Percentiles rank a stretch among this genome's conserved stretches.
phyloP scores from a whole-genome alignment of 2,888 invertebrate species.

The Drosophila leonis region DNA sequence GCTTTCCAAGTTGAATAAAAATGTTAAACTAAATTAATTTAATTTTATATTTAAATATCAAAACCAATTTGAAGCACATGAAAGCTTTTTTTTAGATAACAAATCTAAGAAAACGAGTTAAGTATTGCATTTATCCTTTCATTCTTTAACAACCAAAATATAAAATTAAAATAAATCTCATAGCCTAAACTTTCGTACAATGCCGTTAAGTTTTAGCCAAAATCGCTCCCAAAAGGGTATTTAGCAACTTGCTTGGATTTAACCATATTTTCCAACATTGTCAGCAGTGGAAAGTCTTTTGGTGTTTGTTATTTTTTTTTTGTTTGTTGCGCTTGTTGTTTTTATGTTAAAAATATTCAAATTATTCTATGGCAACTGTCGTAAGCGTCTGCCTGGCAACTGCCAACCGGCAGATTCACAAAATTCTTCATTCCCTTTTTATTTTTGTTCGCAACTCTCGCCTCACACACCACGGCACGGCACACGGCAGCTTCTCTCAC shows the following conservation, averaged over 20 bases:
- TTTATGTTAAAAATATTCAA: constrained; percentile 80
- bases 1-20: no score
- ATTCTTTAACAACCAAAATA: neutral
- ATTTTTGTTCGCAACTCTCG: neutral
- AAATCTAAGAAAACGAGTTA: neutral
- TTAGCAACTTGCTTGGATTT: constrained; percentile 1
- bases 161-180: neutral
- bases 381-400: constrained; percentile 33
- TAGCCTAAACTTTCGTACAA: neutral
- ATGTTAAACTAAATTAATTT: no score
- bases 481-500: constrained; percentile 8
- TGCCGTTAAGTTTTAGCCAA: neutral
- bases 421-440: neutral
- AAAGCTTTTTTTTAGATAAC: no score
- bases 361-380: constrained; percentile 61
- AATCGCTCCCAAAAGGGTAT: constrained; percentile 41
- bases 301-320: neutral
- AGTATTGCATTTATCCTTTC: neutral
- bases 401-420: constrained; percentile 3
- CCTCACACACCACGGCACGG: neutral
- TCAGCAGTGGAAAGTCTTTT: constrained; percentile 30
- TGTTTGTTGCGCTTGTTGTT: constrained; percentile 66
- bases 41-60: no score
- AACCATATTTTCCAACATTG: constrained; percentile 29
- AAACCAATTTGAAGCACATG: no score